A percentile compares a stretch with the other conserved stretches of the same genome.
Conservation (phyloP, 2,797 vertebrate genomes). For the Crocidura indochinensis region DNA sequence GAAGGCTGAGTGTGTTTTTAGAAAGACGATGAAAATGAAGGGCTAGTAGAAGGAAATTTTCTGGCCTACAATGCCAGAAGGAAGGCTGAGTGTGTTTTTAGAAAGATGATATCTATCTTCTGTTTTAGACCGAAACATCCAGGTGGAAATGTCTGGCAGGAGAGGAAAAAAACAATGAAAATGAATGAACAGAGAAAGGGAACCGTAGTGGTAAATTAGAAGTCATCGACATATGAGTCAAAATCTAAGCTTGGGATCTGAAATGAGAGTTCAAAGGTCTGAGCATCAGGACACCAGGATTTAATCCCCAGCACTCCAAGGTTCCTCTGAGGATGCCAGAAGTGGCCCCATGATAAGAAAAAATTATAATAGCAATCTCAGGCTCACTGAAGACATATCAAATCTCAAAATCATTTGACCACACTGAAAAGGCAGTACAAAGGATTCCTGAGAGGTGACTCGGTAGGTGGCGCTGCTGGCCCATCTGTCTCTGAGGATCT, state of each 20-base stretch:
- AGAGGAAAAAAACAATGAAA: not conserved
- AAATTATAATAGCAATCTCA: not conserved
- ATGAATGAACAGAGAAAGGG: not conserved
- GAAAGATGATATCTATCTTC: too few relatives aligned
- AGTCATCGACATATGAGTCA: fast-evolving
- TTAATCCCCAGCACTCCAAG: too few relatives aligned
- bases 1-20: not conserved
- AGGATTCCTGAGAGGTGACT: not conserved
- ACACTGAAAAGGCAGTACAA: fast-evolving
- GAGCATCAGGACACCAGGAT: too few relatives aligned
- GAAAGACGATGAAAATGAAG: not conserved
- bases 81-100: not conserved
- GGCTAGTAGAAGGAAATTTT: not conserved
- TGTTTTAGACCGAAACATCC: not conserved
- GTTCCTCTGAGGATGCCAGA: too few relatives aligned
- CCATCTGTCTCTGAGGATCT: not conserved
- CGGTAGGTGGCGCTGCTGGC: too few relatives aligned
- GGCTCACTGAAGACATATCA: not conserved
- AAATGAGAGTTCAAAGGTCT: too few relatives aligned
- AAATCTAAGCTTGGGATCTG: too few relatives aligned
- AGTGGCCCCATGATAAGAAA: too few relatives aligned
- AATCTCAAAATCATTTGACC: not conserved
- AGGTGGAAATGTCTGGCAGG: not conserved
- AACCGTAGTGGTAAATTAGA: not conserved
- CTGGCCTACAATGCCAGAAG: too few relatives aligned